Base-by-base conservation (phyloP, 2,113 vertebrate species). In the Ia io region DNA sequence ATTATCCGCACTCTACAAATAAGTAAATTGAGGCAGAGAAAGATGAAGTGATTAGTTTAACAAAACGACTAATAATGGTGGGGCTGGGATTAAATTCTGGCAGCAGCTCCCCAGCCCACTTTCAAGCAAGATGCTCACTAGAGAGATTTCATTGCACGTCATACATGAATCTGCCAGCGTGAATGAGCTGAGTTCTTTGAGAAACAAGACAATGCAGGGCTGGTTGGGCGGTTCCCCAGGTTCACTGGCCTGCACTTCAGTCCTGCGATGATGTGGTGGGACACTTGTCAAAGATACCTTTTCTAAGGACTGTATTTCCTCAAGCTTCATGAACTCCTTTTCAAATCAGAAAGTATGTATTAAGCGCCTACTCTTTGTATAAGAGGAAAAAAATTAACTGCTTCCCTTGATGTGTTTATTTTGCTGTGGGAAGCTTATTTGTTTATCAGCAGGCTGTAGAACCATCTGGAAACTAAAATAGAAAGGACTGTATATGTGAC, bases 371-470 rank as follows among this genome's bases (percentile, higher is more conserved):
- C 71, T 94, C 47, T 95, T 91, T 59, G 22, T n/a, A 23, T 69
- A 80, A 95, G 53, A 93, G 67, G 32, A 9, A 69, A 80, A 79
- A 67, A 65, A 11, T 53, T 35, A 83, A 47, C 71, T 88, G 35
- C 56, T 53, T 83, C 42, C 42, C 63, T 83, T 23, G 69, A 0
- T 71, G 23, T 86, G 84, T 96, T 94, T 96, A 89, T 89, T 95
- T 96, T 93, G 76, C 82, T 85, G 20, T 91, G 88, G 83, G 71
- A 95, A 94, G 70, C 79, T 85, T 91, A 42, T 86, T 95, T 96
- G 70, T 92, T 97, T 90, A 67, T 94, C 32, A 73, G 1, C 25
- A 59, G n/a, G 28, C 53, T 73, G 1, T 73, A 70, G 51, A 77
- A 69, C 80, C 61, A 94, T 93, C 67, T 86, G 73, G 67, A 87